Percentiles rank a stretch among this genome's conserved stretches.
Evolutionary conservation across 2,113 vertebrate species (phyloP).

Genomic region (Jacana jacana): DNA sequence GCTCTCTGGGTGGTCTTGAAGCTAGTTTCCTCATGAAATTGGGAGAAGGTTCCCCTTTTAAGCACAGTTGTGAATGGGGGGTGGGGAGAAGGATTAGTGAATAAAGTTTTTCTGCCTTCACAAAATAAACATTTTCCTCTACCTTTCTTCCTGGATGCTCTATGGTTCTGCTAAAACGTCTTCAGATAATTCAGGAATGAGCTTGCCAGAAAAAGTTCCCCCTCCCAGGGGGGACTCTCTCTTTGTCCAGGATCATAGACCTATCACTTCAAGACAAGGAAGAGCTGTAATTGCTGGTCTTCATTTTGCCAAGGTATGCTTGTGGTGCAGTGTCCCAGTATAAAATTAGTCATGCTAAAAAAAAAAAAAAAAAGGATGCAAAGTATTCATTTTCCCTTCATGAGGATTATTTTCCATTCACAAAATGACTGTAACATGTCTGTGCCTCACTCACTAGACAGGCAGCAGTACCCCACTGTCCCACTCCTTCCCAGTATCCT

Average conservation of each 20-base stretch:
- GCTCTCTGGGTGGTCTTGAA: conserved; percentile 58
- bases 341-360: neutral
- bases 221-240: neutral
- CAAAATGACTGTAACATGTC: neutral
- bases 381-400: neutral
- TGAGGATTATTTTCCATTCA: neutral
- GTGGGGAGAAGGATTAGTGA: neutral
- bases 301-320: neutral
- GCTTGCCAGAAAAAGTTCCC: neutral
- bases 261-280: neutral
- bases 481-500: neutral
- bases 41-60: conserved; percentile 15
- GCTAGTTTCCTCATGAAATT: conserved; percentile 19
- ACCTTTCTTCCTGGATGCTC: neutral
- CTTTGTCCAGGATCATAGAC: neutral
- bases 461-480: neutral
- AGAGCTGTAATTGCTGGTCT: neutral
- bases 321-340: neutral
- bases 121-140: neutral
- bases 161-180: neutral
- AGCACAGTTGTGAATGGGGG: neutral
- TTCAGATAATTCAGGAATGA: neutral
- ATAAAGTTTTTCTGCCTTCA: neutral
- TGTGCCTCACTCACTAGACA: neutral
- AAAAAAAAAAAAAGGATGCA: neutral